These are phyloP conservation scores for Collichthys lucidus DNA, from an alignment of 2,113 vertebrate genomes.

Conservation along the genomic window DNA sequence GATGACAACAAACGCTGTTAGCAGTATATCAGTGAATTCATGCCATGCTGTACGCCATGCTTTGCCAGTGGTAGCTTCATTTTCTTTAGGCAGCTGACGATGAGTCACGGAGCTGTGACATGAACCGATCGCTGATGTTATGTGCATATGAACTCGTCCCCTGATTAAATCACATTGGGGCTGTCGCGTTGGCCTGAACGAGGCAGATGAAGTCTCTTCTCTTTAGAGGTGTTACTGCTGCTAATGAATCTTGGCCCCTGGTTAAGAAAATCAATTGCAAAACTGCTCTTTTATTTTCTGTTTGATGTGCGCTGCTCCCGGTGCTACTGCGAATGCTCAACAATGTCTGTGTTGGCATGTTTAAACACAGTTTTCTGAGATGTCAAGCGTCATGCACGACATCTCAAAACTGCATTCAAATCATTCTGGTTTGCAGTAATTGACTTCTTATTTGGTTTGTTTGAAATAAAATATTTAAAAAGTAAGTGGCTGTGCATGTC, in stretches of 20 bases:
- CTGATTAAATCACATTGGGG: background rate
- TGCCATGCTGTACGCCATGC: background rate
- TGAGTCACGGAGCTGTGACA: background rate
- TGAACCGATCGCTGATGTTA: background rate
- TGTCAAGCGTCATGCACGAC: too few relatives aligned
- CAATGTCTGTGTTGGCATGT: background rate
- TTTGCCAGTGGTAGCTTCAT: background rate
- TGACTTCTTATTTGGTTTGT: too few relatives aligned
- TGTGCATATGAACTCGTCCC: background rate
- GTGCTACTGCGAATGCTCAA: constrained; percentile 7
- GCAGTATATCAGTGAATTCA: background rate
- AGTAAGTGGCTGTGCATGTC: background rate
- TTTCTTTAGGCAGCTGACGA: background rate
- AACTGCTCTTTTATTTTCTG: constrained; percentile 43
- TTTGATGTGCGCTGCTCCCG: constrained; percentile 20
- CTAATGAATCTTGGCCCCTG: constrained; percentile 36
- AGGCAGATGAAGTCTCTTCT: constrained; percentile 27
- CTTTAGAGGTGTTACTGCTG: constrained; percentile 51
- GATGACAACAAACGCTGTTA: background rate
- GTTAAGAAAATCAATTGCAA: constrained; percentile 50
- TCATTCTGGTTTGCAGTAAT: too few relatives aligned
- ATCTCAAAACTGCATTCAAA: too few relatives aligned
- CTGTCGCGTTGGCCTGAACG: background rate
- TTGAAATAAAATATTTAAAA: too few relatives aligned
- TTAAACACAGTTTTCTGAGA: background rate